Conservation (phyloP, 2,113 vertebrate species). For the Eublepharis macularius region DNA sequence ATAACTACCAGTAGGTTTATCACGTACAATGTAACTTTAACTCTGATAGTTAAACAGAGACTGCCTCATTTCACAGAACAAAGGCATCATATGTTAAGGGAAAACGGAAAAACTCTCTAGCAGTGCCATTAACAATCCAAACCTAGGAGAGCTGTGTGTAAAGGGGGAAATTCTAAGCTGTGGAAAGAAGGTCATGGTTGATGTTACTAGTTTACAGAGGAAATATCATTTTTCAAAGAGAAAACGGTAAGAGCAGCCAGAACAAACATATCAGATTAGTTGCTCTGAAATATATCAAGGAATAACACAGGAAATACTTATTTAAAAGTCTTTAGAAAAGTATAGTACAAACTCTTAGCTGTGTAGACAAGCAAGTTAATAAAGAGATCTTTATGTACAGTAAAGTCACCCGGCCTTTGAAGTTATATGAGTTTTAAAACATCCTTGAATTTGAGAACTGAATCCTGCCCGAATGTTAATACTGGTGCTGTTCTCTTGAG, state of each 20-base stretch:
- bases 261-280: not conserved
- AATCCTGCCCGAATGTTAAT: not conserved
- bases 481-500: not conserved
- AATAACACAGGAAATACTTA: not conserved
- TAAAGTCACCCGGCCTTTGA: not conserved
- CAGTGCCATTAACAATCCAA: not conserved
- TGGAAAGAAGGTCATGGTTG: not conserved
- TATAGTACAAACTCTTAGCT: not conserved
- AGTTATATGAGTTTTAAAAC: not conserved
- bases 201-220: not conserved
- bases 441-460: not conserved
- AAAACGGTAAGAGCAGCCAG: not conserved
- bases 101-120: not conserved
- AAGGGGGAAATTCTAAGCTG: conserved; percentile 6
- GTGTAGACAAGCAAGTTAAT: not conserved
- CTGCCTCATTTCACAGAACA: not conserved
- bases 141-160: not conserved
- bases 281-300: conserved; percentile 5
- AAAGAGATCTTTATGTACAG: not conserved
- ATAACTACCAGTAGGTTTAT: conserved; percentile 2
- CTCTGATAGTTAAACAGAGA: not conserved
- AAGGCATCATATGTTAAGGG: not conserved
- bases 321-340: not conserved
- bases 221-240: not conserved
- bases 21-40: conserved; percentile 12